Evolutionary conservation across 2,113 vertebrate genomes (phyloP).

Genomic region (Cyanoramphus novaezelandiae): DNA sequence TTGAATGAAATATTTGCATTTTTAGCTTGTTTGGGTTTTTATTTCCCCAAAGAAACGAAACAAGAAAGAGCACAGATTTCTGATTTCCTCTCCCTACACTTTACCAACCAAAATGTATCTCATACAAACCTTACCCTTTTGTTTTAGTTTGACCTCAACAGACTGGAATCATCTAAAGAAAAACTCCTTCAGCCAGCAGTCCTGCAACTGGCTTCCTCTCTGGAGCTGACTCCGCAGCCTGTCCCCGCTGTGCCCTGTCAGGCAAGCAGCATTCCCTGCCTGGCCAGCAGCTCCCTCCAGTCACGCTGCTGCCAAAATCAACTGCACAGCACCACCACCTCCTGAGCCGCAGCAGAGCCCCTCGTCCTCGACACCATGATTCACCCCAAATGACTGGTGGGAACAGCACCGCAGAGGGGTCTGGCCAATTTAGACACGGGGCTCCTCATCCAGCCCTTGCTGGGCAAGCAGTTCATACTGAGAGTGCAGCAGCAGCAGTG

Average conservation of each 20-base stretch:
- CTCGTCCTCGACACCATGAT: accelerated
- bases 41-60: background rate
- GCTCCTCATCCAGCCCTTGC: background rate
- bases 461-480: background rate
- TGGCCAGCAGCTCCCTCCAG: accelerated
- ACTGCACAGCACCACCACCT: background rate
- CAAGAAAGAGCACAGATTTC: background rate
- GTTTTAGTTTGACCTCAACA: background rate
- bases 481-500: background rate
- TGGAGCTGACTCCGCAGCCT: background rate
- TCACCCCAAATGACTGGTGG: background rate
- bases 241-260: accelerated
- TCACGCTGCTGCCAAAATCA: background rate
- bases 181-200: background rate
- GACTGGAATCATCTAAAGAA: background rate
- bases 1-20: background rate
- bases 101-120: background rate
- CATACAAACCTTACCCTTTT: background rate
- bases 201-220: accelerated
- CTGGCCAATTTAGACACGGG: background rate
- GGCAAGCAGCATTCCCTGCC: background rate
- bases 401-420: background rate
- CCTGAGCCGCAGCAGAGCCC: background rate
- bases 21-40: background rate
- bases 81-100: background rate